Conservation (phyloP, 2,113 vertebrate genomes). For the Lepus timidus region DNA sequence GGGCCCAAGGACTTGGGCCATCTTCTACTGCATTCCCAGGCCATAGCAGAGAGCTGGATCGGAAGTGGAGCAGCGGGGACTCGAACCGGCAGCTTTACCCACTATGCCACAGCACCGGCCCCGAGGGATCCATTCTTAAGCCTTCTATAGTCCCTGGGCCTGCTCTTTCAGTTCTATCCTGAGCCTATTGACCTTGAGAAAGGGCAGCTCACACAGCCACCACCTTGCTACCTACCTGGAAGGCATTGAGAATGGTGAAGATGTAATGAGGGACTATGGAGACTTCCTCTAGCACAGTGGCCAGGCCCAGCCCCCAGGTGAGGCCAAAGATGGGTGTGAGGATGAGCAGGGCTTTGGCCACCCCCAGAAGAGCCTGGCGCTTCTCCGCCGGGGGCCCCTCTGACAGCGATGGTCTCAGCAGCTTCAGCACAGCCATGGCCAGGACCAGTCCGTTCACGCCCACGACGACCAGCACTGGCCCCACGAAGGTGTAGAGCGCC, state of each 20-base stretch:
- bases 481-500: slow-evolving; percentile 88
- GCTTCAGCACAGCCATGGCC: slow-evolving; percentile 88
- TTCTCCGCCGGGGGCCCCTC: slow-evolving; percentile 85
- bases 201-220: background rate
- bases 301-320: slow-evolving; percentile 90
- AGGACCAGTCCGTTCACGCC: slow-evolving; percentile 89
- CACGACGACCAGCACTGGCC: slow-evolving; percentile 90
- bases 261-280: slow-evolving; percentile 79
- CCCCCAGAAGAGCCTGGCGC: slow-evolving; percentile 84
- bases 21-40: too few relatives aligned
- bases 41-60: too few relatives aligned
- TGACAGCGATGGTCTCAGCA: slow-evolving; percentile 84
- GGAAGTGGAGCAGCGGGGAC: too few relatives aligned
- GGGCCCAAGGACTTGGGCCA: too few relatives aligned
- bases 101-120: too few relatives aligned
- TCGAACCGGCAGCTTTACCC: too few relatives aligned
- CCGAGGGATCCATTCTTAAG: background rate
- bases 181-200: background rate
- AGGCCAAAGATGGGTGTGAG: slow-evolving; percentile 91
- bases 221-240: slow-evolving; percentile 87
- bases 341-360: slow-evolving; percentile 89
- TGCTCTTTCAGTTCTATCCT: background rate
- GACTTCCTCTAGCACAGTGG: slow-evolving; percentile 77
- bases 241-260: slow-evolving; percentile 89
- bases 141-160: background rate